Conservation (phyloP, 1,140 invertebrate genomes). For the Oscheius sp. region DNA sequence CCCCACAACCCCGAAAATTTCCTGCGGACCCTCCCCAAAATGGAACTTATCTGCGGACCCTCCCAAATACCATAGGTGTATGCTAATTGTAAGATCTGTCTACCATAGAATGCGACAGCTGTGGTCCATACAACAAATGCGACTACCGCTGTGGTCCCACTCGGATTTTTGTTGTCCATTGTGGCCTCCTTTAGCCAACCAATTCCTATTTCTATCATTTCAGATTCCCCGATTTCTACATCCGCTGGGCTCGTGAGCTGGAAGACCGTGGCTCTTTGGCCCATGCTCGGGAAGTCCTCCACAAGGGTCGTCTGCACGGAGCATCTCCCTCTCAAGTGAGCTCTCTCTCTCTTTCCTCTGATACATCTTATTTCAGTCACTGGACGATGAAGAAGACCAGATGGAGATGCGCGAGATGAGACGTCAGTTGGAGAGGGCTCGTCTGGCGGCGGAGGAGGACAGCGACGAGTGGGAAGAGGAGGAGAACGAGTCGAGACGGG, state of each 20-base stretch:
- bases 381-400: conserved; percentile 9
- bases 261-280: conserved; percentile 9
- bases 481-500: background rate
- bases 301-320: background rate
- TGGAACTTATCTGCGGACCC: too few relatives aligned
- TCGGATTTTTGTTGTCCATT: too few relatives aligned
- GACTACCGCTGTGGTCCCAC: too few relatives aligned
- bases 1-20: too few relatives aligned
- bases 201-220: background rate
- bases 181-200: too few relatives aligned
- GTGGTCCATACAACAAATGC: too few relatives aligned
- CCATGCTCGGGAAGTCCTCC: conserved; percentile 14
- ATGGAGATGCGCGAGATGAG: conserved; percentile 6
- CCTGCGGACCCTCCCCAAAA: too few relatives aligned
- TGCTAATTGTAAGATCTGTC: background rate
- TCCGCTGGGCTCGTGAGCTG: conserved; percentile 15
- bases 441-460: background rate
- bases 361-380: background rate
- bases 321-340: background rate
- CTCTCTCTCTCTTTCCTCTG: background rate
- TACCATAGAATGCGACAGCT: too few relatives aligned
- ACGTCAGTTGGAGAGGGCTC: conserved; percentile 2
- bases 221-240: conserved; percentile 23
- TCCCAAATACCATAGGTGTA: too few relatives aligned
- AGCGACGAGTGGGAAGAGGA: background rate